phyloP scores from a whole-genome alignment of 1,140 invertebrate genomes.

The Zeugodacus cucurbitae region DNA sequence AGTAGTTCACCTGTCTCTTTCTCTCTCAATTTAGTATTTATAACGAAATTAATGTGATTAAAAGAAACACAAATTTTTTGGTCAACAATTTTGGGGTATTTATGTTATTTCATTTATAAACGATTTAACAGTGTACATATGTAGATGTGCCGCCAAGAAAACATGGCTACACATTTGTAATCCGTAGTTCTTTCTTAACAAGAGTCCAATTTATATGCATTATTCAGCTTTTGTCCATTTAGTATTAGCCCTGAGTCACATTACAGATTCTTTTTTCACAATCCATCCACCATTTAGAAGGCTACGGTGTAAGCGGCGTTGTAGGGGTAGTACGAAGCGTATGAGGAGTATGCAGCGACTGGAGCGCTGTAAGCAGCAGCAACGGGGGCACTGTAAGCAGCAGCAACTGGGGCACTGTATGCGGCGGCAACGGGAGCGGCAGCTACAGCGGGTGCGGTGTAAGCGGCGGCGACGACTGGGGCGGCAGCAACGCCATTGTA shows the following conservation, averaged over 20 bases:
- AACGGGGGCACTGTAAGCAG: conserved; percentile 51
- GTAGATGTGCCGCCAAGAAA: background rate
- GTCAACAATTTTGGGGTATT: background rate
- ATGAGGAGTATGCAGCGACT: conserved; percentile 50
- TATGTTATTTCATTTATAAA: background rate
- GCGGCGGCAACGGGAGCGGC: conserved; percentile 49
- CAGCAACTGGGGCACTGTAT: conserved; percentile 55
- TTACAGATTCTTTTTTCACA: background rate
- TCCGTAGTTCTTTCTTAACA: background rate
- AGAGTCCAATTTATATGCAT: conserved; percentile 16
- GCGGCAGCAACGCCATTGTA: conserved; percentile 64
- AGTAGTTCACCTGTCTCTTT: too few relatives aligned
- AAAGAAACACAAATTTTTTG: background rate
- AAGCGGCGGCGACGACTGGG: conserved; percentile 53
- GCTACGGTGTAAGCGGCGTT: conserved; percentile 48
- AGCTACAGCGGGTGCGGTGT: conserved; percentile 49
- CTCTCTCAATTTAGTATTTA: too few relatives aligned
- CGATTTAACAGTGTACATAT: background rate
- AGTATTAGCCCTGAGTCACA: background rate
- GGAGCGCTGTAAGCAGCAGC: conserved; percentile 57
- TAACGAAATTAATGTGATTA: too few relatives aligned
- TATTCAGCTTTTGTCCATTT: background rate
- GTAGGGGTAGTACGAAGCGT: conserved; percentile 52
- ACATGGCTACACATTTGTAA: background rate
- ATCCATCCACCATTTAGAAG: conserved; percentile 11